Evolutionary conservation across 2,113 vertebrate genomes (phyloP).

Genomic region (Ranitomeya variabilis): DNA sequence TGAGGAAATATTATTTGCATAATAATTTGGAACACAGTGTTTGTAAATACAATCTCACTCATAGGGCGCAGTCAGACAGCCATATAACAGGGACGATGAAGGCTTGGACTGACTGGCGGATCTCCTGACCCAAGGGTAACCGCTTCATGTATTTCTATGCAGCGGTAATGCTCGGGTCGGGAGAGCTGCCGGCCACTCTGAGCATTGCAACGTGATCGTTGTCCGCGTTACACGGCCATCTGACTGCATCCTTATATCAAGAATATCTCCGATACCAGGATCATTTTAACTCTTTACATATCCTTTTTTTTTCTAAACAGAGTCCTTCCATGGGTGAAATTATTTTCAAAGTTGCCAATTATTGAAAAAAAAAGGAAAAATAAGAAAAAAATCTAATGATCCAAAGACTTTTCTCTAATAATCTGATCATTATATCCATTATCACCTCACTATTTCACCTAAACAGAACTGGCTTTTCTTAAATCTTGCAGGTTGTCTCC

Average conservation of each 20-base stretch:
- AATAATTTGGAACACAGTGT: too few relatives aligned
- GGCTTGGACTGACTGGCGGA: too few relatives aligned
- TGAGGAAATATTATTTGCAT: too few relatives aligned
- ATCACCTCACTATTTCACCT: constrained; percentile 26
- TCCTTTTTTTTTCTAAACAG: background rate
- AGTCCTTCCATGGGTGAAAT: background rate
- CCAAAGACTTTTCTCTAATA: background rate
- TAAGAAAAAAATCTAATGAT: constrained; percentile 1
- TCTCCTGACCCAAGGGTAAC: too few relatives aligned
- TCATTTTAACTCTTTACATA: background rate
- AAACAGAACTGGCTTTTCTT: constrained; percentile 18
- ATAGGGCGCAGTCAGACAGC: too few relatives aligned
- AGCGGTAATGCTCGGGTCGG: too few relatives aligned
- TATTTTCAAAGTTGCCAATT: background rate
- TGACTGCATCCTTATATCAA: background rate
- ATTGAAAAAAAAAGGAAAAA: background rate
- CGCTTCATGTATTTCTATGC: too few relatives aligned
- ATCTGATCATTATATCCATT: constrained; percentile 15
- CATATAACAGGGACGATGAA: too few relatives aligned
- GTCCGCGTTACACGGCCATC: too few relatives aligned
- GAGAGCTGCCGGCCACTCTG: too few relatives aligned
- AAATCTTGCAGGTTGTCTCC: constrained; percentile 6
- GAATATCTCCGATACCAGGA: background rate
- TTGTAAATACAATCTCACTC: too few relatives aligned
- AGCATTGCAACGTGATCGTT: too few relatives aligned